phyloP scores from a whole-genome alignment of 2,888 invertebrate species.

The Scaptomyza parva region DNA sequence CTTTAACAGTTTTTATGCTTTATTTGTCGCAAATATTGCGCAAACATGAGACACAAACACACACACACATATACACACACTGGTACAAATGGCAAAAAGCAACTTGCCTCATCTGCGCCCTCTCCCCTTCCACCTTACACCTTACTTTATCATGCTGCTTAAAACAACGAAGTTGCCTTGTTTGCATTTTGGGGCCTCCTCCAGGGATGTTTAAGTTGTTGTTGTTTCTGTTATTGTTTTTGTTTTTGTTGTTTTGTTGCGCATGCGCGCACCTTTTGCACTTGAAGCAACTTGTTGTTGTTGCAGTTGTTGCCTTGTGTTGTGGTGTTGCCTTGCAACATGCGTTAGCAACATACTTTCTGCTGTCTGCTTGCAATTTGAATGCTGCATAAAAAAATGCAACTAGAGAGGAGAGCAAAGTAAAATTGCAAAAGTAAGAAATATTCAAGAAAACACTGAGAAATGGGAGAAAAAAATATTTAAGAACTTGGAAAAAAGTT shows the following conservation, averaged over 20 bases:
- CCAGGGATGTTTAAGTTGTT: constrained; percentile 41
- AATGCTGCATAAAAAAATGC: constrained; percentile 29
- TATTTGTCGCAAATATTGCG: constrained; percentile 81
- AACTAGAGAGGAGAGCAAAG: constrained; percentile 33
- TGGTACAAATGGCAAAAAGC: too few species aligned
- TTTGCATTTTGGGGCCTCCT: constrained; percentile 53
- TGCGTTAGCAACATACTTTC: constrained; percentile 70
- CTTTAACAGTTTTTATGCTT: constrained; percentile 80
- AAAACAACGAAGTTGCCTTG: constrained; percentile 52
- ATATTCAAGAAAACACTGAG: neutral
- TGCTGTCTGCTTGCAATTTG: constrained; percentile 49
- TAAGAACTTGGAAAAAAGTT: neutral
- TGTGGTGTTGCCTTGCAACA: constrained; percentile 49
- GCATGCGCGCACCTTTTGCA: constrained; percentile 74
- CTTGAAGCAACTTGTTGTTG: constrained; percentile 56
- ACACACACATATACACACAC: constrained; percentile 16
- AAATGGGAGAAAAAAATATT: neutral
- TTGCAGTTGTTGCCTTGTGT: constrained; percentile 41
- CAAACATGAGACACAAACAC: constrained; percentile 57
- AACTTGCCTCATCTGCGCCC: neutral
- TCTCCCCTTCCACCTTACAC: neutral
- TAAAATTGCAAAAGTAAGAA: neutral
- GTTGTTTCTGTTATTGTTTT: constrained; percentile 44
- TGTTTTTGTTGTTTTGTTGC: constrained; percentile 57
- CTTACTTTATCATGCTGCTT: constrained; percentile 11